phyloP scores from a whole-genome alignment of 2,113 vertebrate genomes.

The Rhodinocichla rosea region DNA sequence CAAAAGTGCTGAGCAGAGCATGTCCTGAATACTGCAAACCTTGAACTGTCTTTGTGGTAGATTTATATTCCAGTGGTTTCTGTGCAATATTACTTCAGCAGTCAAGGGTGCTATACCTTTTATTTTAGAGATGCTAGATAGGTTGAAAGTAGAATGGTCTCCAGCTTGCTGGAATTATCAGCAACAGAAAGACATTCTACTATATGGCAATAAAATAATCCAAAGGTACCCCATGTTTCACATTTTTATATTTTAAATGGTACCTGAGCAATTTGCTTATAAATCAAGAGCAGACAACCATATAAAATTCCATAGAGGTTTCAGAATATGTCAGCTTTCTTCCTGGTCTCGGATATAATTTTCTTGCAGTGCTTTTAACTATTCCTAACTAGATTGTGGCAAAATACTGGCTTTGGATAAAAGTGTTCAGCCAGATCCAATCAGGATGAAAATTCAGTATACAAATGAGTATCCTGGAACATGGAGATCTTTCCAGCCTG shows the following conservation, averaged over 20 bases:
- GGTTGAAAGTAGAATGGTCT: not conserved
- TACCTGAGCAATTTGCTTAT: not conserved
- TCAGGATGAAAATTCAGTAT: not conserved
- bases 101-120: not conserved
- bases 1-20: not conserved
- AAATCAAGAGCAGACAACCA: not conserved
- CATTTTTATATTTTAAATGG: not conserved
- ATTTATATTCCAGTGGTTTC: not conserved
- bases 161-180: not conserved
- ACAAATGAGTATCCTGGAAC: not conserved
- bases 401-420: not conserved
- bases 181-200: not conserved
- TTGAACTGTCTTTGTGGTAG: not conserved
- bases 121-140: not conserved
- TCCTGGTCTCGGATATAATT: not conserved
- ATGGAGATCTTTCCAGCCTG: not conserved
- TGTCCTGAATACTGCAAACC: not conserved
- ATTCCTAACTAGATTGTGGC: not conserved
- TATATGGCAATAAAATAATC: not conserved
- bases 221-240: not conserved
- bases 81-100: not conserved
- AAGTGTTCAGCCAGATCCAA: not conserved
- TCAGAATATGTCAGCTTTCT: not conserved
- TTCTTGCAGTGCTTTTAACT: not conserved
- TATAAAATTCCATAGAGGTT: not conserved